Base-by-base conservation (phyloP, 64 coral and sea anemone species). In the Platygyra sinensis region DNA sequence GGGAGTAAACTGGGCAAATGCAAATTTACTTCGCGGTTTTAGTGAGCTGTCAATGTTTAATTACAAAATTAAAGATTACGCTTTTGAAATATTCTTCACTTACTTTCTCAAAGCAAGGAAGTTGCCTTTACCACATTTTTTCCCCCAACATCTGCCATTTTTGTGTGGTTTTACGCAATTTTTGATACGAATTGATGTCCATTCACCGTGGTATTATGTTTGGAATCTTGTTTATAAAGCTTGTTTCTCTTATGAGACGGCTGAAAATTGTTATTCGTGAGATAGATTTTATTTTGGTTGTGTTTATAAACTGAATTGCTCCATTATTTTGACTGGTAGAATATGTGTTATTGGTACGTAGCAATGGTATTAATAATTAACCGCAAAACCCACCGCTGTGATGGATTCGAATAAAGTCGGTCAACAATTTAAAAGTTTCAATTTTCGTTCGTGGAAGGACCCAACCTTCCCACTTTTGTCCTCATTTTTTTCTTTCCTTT, bases 301-400 rank as follows among this genome's bases (percentile, higher is more conserved):
- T n/a, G 20, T 24, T 77, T 51, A 27, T 69, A 85, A 85, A 72
- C 15, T 42, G 63, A 71, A 71, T 42, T 71, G 81, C 36, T 69
- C 11, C 28, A 36, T 30, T 85, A 85, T 85, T 85, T 85, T 85
- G 62, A 51, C 81, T 71, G 13, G 36, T 24, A 25, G 39, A 27
- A 71, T 57, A 57, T 51, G 62, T 22, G 30, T 24, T 83, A n/a
- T 83, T 83, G 51, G 17, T 82, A 62, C 80, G 32, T 67, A 25
- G 69, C 60, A 39, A 15, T 65, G 16, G 42, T 19, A 85, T 85
- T 14, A 85, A 85, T 85, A 85, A 50, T 72, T 85, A 22, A 85
- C 13, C 63, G 17, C 9, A 8, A 39, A 85, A 63, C 63, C 33
- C 81, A 67, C 62, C 22, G 30, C 62, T 85, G 81, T 52, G 81